A percentile compares a stretch with the other conserved stretches of the same genome.
phyloP scores from a whole-genome alignment of 1,140 invertebrate species.

The Hermatobates lingyangjiaoensis region DNA sequence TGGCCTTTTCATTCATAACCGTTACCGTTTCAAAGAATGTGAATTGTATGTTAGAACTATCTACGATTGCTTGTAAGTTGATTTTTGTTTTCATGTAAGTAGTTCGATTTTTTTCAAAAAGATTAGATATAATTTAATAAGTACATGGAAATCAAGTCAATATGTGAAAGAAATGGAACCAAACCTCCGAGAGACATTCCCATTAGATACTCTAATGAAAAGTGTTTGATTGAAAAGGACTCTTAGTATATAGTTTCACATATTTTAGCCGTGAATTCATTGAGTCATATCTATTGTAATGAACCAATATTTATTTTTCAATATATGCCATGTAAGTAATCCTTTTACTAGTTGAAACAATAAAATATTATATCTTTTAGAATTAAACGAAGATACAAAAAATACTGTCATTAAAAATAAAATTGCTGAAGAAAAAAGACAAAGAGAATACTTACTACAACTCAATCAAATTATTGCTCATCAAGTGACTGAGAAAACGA shows the following conservation, averaged over 20 bases:
- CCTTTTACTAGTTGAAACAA: background rate
- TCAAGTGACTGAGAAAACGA: slow-evolving; percentile 84
- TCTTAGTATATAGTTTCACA: background rate
- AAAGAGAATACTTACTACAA: slow-evolving; percentile 68
- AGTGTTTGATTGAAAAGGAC: background rate
- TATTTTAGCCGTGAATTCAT: background rate
- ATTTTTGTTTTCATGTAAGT: no score
- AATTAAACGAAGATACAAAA: slow-evolving; percentile 25
- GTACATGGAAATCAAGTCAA: no score
- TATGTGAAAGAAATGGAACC: no score
- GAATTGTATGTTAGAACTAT: no score
- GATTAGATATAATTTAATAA: no score
- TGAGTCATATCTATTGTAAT: background rate
- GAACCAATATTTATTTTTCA: background rate
- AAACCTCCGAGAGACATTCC: no score
- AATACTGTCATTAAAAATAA: slow-evolving; percentile 30
- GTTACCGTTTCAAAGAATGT: no score
- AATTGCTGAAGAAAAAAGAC: slow-evolving; percentile 61
- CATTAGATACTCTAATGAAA: no score
- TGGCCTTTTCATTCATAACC: no score
- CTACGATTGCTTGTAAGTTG: no score
- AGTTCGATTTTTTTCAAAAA: no score
- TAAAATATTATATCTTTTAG: slow-evolving; percentile 1
- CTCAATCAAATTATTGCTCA: slow-evolving; percentile 80
- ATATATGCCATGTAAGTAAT: background rate